Evolutionary conservation across 2,888 invertebrate genomes (phyloP), one percentile per base, ranked within the genome.

Genomic region (Polia nebulosa): DNA sequence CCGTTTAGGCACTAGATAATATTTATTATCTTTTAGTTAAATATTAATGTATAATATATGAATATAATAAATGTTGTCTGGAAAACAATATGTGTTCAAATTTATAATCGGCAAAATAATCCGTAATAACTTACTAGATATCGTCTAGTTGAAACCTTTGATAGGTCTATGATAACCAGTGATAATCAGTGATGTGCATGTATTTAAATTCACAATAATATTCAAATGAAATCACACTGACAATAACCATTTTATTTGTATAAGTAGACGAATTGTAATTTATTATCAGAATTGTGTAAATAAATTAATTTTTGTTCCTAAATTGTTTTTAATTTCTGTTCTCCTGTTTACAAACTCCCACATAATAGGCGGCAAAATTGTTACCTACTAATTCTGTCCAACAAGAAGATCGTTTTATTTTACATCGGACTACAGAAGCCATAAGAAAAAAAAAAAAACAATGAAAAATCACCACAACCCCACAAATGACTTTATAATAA

Each of bases 181-280:
- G 39, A 6, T 22, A 36, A 25, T 9, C 27, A 49, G 17, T 3
- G 11, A 34, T 29, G 15, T 51, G 8, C 11, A 29, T 13, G 20
- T 77, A 36, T 32, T 76, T 17, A 55, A 60, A 66, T 53, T 80
- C 41, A 44, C 36, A 77, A 62, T 68, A n/a, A 32, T 76, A 61
- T 58, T 64, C 22, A 58, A 68, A 60, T 56, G 7, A 59, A 63
- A 71, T 70, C 56, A 78, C 79, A 66, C 73, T 49, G 78, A 81
- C 82, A 81, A 78, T 78, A 77, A 78, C 61, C 58, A 47, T 53
- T 57, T 70, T 57, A 62, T 78, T 59, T 81, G 20, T 76, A 29
- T 77, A 77, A 76, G 81, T 77, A 77, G 78, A 58, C 57, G 49
- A 77, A 81, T 77, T 77, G 56, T 81, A 77, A 77, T 78, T 78